Conservation (phyloP, 2,113 vertebrate genomes). For the Ailuropoda melanoleuca region DNA sequence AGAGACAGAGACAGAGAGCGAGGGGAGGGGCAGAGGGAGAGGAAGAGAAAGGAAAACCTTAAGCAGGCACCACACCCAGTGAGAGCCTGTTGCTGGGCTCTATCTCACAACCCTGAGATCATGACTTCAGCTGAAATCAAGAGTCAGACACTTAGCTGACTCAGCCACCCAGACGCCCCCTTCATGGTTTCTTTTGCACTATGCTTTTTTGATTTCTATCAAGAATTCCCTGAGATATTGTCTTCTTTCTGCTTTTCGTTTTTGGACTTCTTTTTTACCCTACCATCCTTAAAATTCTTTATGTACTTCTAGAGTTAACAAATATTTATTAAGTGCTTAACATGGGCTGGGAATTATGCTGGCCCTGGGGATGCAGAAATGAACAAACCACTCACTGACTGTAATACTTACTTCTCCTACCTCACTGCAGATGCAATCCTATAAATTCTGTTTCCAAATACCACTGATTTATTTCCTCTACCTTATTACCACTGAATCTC, state of each 20-base stretch:
- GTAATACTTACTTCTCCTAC: not conserved
- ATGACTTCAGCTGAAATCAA: not conserved
- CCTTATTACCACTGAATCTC: not conserved
- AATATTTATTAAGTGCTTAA: not conserved
- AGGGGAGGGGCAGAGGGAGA: not conserved
- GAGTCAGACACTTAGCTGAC: not conserved
- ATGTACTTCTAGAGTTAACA: not conserved
- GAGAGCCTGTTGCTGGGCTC: not conserved
- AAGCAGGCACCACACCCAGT: not conserved
- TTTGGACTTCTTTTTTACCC: not conserved
- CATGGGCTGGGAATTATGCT: not conserved
- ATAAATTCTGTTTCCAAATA: not conserved
- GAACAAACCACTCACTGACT: not conserved
- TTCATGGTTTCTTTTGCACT: not conserved
- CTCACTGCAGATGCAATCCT: not conserved
- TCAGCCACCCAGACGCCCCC: not conserved
- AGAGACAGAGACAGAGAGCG: not conserved
- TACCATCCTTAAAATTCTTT: not conserved
- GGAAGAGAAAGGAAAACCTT: not conserved
- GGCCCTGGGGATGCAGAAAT: not conserved
- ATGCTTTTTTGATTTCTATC: not conserved
- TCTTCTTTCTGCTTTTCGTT: not conserved
- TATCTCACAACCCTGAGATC: not conserved
- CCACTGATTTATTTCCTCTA: not conserved
- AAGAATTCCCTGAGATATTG: not conserved